Conservation (phyloP, 35 echinoderm and acorn worm species). For the Eucidaris tribuloides region DNA sequence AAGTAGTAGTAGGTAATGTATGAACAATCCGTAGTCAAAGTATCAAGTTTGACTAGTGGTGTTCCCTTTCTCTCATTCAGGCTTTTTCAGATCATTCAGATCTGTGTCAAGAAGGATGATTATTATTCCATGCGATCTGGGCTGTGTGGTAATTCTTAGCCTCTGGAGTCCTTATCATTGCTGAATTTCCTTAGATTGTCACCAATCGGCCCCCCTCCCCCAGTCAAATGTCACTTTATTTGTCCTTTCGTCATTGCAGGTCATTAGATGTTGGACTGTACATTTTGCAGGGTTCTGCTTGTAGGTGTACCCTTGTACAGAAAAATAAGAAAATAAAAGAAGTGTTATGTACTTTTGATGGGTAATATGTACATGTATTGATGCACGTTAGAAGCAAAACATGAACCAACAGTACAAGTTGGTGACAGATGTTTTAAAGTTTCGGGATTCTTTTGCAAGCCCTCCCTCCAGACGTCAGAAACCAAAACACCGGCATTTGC, state of each 20-base stretch:
- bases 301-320: too few relatives aligned
- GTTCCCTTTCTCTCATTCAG: constrained; percentile 40
- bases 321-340: too few relatives aligned
- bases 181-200: not conserved
- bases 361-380: too few relatives aligned
- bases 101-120: constrained; percentile 70
- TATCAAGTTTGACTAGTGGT: not conserved
- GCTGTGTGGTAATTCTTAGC: constrained; percentile 30
- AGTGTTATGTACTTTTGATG: too few relatives aligned
- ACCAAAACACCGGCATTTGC: too few relatives aligned
- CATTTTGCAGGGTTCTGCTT: not conserved
- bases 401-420: too few relatives aligned
- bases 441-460: too few relatives aligned
- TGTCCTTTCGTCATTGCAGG: not conserved
- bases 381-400: too few relatives aligned
- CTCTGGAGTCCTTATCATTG: not conserved
- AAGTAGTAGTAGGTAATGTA: too few relatives aligned
- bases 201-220: not conserved
- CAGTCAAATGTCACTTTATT: not conserved
- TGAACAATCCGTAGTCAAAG: too few relatives aligned
- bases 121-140: constrained; percentile 56
- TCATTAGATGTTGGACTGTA: not conserved
- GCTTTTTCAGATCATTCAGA: constrained; percentile 80
- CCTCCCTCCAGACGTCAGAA: too few relatives aligned
- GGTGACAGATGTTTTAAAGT: too few relatives aligned